Conservation (phyloP, 2,113 vertebrate species). For the Carollia perspicillata region DNA sequence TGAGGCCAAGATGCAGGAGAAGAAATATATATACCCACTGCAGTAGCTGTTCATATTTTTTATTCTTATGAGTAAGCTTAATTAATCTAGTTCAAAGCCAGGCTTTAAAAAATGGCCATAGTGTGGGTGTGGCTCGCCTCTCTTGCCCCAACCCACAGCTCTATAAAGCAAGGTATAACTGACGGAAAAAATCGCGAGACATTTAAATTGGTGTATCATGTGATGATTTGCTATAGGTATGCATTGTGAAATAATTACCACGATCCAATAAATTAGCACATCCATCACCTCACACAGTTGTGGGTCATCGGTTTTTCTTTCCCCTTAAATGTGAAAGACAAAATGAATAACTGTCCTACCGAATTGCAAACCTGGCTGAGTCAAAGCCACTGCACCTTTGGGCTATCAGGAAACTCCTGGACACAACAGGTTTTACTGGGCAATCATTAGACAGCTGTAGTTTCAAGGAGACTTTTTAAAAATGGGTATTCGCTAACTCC, state of each 20-base stretch:
- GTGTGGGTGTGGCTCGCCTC: neutral
- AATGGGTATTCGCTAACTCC: slow-evolving; percentile 12
- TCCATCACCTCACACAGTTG: neutral
- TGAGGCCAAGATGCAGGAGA: neutral
- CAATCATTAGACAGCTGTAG: slow-evolving; percentile 41
- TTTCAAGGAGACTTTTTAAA: neutral
- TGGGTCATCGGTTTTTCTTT: no score
- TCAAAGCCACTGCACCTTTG: neutral
- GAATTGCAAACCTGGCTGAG: slow-evolving; percentile 21
- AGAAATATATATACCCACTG: neutral
- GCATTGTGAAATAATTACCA: neutral
- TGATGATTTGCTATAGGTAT: neutral
- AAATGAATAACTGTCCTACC: neutral
- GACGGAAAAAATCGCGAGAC: neutral
- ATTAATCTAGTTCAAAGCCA: neutral
- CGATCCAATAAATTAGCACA: neutral
- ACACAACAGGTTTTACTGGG: slow-evolving; percentile 67
- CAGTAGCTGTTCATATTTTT: neutral
- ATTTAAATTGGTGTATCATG: neutral
- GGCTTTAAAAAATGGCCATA: neutral
- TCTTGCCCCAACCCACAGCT: neutral
- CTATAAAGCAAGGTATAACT: neutral
- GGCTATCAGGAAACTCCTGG: slow-evolving; percentile 21
- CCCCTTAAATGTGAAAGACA: no score
- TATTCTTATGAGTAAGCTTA: neutral